phyloP scores from a whole-genome alignment of 2,888 invertebrate species.

The Habroteleia sp. region DNA sequence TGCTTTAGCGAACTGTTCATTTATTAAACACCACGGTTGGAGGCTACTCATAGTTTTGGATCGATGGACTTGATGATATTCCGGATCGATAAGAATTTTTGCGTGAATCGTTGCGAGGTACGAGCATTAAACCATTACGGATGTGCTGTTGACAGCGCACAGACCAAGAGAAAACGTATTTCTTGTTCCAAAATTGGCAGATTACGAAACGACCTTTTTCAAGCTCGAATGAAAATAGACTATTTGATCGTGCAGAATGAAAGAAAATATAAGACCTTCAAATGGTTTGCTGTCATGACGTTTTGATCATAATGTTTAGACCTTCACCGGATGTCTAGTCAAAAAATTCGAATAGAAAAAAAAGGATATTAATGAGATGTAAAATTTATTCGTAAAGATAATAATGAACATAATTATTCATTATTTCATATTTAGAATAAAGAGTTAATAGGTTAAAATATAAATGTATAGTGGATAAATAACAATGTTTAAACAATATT shows the following conservation, averaged over 20 bases:
- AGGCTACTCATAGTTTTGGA: constrained; percentile 45
- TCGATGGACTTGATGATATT: constrained; percentile 39
- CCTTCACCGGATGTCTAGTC: no score
- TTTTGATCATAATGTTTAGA: no score
- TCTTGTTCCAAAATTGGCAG: constrained; percentile 9
- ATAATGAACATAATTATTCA: no score
- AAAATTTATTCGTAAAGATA: no score
- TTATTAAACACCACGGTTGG: constrained; percentile 37
- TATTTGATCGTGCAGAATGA: constrained; percentile 1
- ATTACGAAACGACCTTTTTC: constrained; percentile 20
- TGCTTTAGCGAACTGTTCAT: constrained; percentile 31
- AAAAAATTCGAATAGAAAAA: no score
- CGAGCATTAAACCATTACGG: constrained; percentile 3
- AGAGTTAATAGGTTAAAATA: no score
- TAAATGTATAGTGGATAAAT: no score
- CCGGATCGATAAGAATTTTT: constrained; percentile 18
- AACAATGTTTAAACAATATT: no score
- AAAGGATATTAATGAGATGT: no score
- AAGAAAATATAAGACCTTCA: neutral
- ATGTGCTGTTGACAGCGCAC: neutral
- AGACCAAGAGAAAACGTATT: neutral
- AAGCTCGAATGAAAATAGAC: constrained; percentile 22
- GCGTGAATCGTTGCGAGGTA: constrained; percentile 15
- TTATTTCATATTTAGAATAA: no score
- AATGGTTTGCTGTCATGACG: no score